Conservation (phyloP, 2,888 invertebrate species). For the Sympetrum striolatum region DNA sequence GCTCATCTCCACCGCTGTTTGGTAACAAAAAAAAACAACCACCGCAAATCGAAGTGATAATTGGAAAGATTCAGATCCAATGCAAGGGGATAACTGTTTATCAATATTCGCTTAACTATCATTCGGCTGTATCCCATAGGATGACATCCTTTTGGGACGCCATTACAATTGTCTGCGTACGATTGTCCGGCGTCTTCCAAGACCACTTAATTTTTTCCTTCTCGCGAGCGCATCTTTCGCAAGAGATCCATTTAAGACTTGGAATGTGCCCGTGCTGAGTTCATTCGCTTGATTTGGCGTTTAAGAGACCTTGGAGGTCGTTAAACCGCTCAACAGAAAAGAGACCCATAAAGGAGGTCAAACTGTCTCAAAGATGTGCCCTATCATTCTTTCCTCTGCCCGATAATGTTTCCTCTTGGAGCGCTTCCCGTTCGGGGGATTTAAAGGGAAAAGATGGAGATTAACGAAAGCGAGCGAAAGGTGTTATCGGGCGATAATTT, state of each 20-base stretch:
- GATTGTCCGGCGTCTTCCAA: too few species aligned
- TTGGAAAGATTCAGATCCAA: too few species aligned
- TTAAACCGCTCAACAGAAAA: conserved; percentile 18
- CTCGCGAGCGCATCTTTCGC: too few species aligned
- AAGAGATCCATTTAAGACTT: neutral
- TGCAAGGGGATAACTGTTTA: too few species aligned
- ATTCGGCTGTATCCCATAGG: too few species aligned
- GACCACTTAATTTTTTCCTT: too few species aligned
- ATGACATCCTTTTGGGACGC: too few species aligned
- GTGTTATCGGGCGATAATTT: neutral
- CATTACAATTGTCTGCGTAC: too few species aligned
- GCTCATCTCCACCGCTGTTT: too few species aligned
- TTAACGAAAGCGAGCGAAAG: neutral
- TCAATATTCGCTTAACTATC: too few species aligned
- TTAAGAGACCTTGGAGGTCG: conserved; percentile 1
- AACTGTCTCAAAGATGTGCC: conserved; percentile 3
- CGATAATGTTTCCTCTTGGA: neutral
- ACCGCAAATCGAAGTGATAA: too few species aligned
- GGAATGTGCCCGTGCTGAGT: neutral
- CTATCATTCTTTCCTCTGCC: neutral
- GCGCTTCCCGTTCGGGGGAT: neutral
- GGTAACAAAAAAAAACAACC: too few species aligned
- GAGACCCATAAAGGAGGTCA: conserved; percentile 23
- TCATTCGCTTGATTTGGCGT: neutral
- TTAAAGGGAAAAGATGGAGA: neutral